Evolutionary conservation across 2,888 invertebrate species (phyloP).

Genomic region (Sinelater perroti): DNA sequence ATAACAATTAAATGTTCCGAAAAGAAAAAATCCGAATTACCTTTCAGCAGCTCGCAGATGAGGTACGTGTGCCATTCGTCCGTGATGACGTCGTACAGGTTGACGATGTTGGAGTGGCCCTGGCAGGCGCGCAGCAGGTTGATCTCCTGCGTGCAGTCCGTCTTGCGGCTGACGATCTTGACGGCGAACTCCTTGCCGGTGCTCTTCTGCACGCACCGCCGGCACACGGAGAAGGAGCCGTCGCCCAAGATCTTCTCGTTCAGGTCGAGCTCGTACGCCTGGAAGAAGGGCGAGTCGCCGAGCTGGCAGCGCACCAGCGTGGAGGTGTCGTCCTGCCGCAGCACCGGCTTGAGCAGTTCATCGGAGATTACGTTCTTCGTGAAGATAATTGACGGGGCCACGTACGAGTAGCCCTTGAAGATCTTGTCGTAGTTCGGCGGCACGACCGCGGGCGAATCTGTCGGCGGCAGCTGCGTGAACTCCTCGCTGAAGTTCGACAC

Average conservation of each 20-base stretch:
- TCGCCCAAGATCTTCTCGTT: constrained; percentile 80
- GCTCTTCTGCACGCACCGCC: constrained; percentile 77
- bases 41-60: constrained; percentile 84
- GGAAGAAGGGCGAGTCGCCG: constrained; percentile 83
- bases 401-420: constrained; percentile 94
- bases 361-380: constrained; percentile 80
- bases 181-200: constrained; percentile 85
- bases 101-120: constrained; percentile 88
- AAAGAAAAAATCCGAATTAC: too few relatives aligned
- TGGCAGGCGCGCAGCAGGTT: constrained; percentile 83
- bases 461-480: constrained; percentile 91
- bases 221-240: constrained; percentile 89
- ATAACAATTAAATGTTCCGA: too few relatives aligned
- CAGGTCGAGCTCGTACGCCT: constrained; percentile 79
- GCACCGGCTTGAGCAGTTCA: constrained; percentile 71
- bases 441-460: constrained; percentile 90
- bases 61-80: constrained; percentile 90
- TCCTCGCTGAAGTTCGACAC: constrained; percentile 97
- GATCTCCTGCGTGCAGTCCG: constrained; percentile 78
- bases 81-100: constrained; percentile 82
- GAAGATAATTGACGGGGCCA: constrained; percentile 90
- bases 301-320: constrained; percentile 52
- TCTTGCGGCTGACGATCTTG: constrained; percentile 79
- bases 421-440: constrained; percentile 87
- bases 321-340: constrained; percentile 60